A percentile compares a stretch with the other conserved stretches of the same genome.
Conservation (phyloP, 1,140 invertebrate species). For the Helicoverpa armigera region DNA sequence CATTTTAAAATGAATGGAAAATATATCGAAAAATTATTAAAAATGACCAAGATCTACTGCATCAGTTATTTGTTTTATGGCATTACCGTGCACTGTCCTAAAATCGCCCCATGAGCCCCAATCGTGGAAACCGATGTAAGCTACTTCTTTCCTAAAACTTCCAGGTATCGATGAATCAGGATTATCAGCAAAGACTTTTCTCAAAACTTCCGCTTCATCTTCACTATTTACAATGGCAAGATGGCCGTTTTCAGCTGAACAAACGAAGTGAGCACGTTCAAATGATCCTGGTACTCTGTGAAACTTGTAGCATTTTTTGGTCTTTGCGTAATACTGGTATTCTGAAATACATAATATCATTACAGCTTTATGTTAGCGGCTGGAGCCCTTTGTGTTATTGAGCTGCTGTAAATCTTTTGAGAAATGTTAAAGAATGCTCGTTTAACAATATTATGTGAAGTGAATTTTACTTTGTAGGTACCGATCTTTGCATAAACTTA, state of each 20-base stretch:
- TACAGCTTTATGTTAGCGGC: background rate
- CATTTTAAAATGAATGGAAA: no score
- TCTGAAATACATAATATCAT: constrained; percentile 49
- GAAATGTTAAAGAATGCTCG: no score
- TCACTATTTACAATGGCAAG: constrained; percentile 70
- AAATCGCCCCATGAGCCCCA: constrained; percentile 65
- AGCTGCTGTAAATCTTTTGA: no score
- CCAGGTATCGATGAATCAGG: constrained; percentile 53
- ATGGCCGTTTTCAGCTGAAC: constrained; percentile 65
- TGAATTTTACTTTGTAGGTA: no score
- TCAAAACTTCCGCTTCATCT: constrained; percentile 56
- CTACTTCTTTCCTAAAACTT: constrained; percentile 62
- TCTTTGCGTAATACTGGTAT: constrained; percentile 45
- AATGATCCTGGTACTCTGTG: constrained; percentile 57
- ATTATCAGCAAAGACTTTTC: constrained; percentile 41
- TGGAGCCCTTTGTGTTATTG: no score
- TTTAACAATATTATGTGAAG: no score
- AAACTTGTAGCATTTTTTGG: constrained; percentile 68
- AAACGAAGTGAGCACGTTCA: constrained; percentile 58
- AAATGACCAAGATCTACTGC: background rate
- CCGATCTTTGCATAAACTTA: no score
- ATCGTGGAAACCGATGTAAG: constrained; percentile 68
- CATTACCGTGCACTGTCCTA: constrained; percentile 68
- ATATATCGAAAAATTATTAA: background rate
- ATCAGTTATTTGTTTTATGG: background rate